These are phyloP conservation scores for Melanotaenia pygmaea DNA, from an alignment of 2,797 vertebrate genomes.

Conservation along the genomic window DNA sequence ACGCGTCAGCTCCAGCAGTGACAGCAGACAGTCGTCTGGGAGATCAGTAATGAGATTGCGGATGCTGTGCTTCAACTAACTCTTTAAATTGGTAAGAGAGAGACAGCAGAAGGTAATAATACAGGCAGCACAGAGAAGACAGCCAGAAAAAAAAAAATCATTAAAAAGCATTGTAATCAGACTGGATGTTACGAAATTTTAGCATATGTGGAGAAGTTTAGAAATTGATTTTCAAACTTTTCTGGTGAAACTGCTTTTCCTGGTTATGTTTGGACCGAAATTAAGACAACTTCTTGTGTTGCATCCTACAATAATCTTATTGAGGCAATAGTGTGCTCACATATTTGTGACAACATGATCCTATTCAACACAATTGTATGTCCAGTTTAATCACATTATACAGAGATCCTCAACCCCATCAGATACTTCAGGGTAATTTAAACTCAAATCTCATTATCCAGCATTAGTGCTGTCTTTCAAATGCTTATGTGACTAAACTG, in stretches of 20 bases:
- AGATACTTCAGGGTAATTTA: no score
- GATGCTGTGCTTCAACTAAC: conserved; percentile 44
- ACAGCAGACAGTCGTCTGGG: conserved; percentile 36
- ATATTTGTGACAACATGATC: no score
- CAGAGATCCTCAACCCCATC: no score
- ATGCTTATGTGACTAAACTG: no score
- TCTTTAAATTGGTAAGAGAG: conserved; percentile 24
- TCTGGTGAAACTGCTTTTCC: background rate
- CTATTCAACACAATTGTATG: no score
- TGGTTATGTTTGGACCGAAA: background rate
- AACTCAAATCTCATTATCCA: no score
- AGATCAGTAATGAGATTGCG: conserved; percentile 64
- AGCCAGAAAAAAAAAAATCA: background rate
- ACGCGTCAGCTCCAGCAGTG: conserved; percentile 34
- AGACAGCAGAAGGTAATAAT: conserved; percentile 15
- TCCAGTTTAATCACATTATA: no score
- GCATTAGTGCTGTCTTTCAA: no score
- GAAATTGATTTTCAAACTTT: background rate
- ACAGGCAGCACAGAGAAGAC: conserved; percentile 17
- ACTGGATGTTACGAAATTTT: no score
- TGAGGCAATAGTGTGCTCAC: no score
- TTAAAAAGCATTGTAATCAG: background rate
- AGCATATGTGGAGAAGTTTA: background rate
- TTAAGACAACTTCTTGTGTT: background rate
- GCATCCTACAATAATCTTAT: no score